Base-by-base conservation (phyloP, 2,888 invertebrate genomes). In the Epiblema foenella region DNA sequence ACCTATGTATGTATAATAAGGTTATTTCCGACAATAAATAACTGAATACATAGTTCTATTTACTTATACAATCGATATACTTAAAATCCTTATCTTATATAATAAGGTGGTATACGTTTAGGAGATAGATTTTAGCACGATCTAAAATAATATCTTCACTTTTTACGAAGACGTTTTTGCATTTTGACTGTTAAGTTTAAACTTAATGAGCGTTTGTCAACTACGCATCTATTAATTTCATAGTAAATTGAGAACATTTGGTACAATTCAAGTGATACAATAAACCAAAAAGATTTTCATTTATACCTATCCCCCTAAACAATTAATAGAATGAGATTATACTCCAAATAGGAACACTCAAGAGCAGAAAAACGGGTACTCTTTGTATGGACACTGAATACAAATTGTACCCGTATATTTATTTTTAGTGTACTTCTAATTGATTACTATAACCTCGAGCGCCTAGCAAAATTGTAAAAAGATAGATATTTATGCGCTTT, bases 21-120 rank as follows among this genome's bases (percentile, higher is more conserved):
- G 83, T 90, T 90, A 90, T 89, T 89, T 86, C 81, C 77, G 74
- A 77, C 69, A 86, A 89, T 90, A 90, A 91, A 90, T 91, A 90
- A 90, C 88, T 89, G 88, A 81, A 88, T 87, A 89, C 88, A 90
- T 85, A 88, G 87, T 80, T 79, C 49, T 73, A 67, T 70, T 77
- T 78, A 80, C 79, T 78, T 83, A 80, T 77, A 79, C 73, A 83
- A 82, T 84, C 88, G 84, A 88, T 89, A 89, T 90, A 90, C 89
- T 87, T 83, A 78, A 82, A 77, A 81, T 83, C 90, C 91, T 90
- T 91, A 91, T 91, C 86, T 78, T 79, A 79, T 69, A 80, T 81
- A 90, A 91, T 91, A 92, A 91, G 92, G 92, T 91, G 92, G 92
- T 92, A 91, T 89, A 91, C 81, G 85, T 85, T 80, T 80, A 79